A percentile compares a stretch with the other conserved stretches of the same genome.
Conservation (phyloP, 2,888 invertebrate species). For the Ceramica pisi region DNA sequence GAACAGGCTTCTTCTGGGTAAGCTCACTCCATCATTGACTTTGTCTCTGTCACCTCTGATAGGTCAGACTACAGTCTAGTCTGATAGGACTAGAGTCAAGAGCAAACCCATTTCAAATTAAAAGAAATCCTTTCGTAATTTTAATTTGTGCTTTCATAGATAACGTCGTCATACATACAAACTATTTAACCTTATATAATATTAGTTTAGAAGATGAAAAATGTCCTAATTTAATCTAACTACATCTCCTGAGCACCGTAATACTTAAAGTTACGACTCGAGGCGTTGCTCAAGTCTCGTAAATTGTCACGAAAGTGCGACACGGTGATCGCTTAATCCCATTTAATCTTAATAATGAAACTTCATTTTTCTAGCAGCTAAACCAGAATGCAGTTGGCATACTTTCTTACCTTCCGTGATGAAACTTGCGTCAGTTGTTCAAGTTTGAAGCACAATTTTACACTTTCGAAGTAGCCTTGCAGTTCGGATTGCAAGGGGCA, state of each 20-base stretch:
- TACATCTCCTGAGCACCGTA: slow-evolving; percentile 8
- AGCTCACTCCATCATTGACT: too few relatives aligned
- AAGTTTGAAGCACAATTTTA: slow-evolving; percentile 62
- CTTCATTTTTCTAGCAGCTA: slow-evolving; percentile 36
- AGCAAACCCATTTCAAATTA: too few relatives aligned
- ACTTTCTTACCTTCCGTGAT: slow-evolving; percentile 55
- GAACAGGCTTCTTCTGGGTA: too few relatives aligned
- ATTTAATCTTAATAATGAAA: slow-evolving; percentile 46
- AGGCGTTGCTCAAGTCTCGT: slow-evolving; percentile 12
- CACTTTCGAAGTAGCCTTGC: slow-evolving; percentile 56
- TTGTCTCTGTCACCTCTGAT: too few relatives aligned
- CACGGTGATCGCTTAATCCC: slow-evolving; percentile 29
- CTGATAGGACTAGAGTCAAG: too few relatives aligned
- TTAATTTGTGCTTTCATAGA: background rate
- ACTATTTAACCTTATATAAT: background rate
- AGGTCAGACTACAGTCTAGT: too few relatives aligned
- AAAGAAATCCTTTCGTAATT: too few relatives aligned
- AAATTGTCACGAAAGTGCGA: slow-evolving; percentile 42
- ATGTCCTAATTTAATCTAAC: background rate
- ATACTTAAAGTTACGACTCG: slow-evolving; percentile 9
- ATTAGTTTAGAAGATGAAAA: background rate
- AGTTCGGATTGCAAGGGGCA: slow-evolving; percentile 40
- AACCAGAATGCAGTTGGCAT: slow-evolving; percentile 40
- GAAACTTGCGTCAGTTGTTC: slow-evolving; percentile 56
- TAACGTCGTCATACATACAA: background rate